Percentiles rank a stretch among this genome's conserved stretches.
Conservation (phyloP, 2,888 invertebrate genomes). For the Gymnosoma rotundatum region DNA sequence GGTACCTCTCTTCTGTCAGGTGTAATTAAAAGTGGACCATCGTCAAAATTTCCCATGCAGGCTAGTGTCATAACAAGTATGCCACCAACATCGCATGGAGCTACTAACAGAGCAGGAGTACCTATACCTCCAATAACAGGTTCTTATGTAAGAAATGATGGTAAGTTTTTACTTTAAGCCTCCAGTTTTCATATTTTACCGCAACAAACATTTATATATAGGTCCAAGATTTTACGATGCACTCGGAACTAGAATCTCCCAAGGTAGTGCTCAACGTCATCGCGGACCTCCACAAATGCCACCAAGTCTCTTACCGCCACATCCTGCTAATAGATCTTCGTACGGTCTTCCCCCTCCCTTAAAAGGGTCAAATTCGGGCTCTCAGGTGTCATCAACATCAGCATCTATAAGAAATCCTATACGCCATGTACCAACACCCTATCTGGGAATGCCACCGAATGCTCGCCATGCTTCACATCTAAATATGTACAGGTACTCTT, state of each 20-base stretch:
- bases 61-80: slow-evolving; percentile 86
- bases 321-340: slow-evolving; percentile 77
- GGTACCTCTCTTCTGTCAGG: slow-evolving; percentile 22
- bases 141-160: slow-evolving; percentile 74
- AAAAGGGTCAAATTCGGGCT: slow-evolving; percentile 74
- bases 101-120: slow-evolving; percentile 57
- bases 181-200: background rate
- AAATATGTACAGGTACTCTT: slow-evolving; percentile 78
- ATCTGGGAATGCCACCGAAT: slow-evolving; percentile 75
- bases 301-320: slow-evolving; percentile 63
- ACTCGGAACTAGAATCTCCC: slow-evolving; percentile 66
- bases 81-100: slow-evolving; percentile 81
- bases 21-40: slow-evolving; percentile 47
- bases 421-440: slow-evolving; percentile 63
- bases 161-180: slow-evolving; percentile 63
- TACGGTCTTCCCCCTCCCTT: slow-evolving; percentile 81
- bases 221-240: slow-evolving; percentile 77
- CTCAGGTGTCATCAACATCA: slow-evolving; percentile 61
- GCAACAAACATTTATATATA: slow-evolving; percentile 31
- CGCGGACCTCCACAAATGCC: slow-evolving; percentile 73
- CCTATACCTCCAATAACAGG: slow-evolving; percentile 71
- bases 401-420: slow-evolving; percentile 52
- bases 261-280: slow-evolving; percentile 70
- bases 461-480: slow-evolving; percentile 80
- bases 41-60: slow-evolving; percentile 72